phyloP scores from a whole-genome alignment of 35 echinoderm and acorn worm species.

The Heliocidaris tuberculata region DNA sequence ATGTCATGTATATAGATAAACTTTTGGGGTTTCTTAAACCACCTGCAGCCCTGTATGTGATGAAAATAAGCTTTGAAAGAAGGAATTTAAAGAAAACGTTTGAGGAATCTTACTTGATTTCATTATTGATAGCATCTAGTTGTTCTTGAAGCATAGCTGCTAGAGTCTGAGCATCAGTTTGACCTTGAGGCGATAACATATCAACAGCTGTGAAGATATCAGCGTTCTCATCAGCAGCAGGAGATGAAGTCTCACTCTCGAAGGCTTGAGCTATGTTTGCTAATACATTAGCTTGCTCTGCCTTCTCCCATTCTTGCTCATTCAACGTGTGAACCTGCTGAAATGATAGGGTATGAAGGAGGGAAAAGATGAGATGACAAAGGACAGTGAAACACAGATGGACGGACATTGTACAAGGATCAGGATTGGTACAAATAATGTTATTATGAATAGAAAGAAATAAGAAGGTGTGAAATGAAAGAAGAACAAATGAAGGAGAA shows the following conservation, averaged over 20 bases:
- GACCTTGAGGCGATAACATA: constrained; percentile 89
- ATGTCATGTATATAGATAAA: too few relatives aligned
- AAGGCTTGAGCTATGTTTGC: constrained; percentile 99
- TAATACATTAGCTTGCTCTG: constrained; percentile 90
- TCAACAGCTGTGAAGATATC: constrained; percentile 94
- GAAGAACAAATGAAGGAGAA: not conserved
- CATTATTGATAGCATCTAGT: constrained; percentile 99
- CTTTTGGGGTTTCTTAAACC: too few relatives aligned
- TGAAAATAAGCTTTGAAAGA: too few relatives aligned
- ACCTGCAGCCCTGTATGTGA: too few relatives aligned
- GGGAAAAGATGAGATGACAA: constrained; percentile 28
- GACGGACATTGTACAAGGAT: not conserved
- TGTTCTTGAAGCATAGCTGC: constrained; percentile 96
- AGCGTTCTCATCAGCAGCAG: constrained; percentile 69
- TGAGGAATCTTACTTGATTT: constrained; percentile 75
- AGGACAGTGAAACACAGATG: not conserved
- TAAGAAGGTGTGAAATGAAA: not conserved
- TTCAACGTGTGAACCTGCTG: constrained; percentile 93
- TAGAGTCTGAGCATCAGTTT: constrained; percentile 94
- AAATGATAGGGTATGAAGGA: constrained; percentile 7
- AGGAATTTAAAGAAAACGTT: too few relatives aligned
- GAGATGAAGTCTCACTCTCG: constrained; percentile 69
- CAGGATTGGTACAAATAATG: not conserved
- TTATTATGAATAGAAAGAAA: too few relatives aligned
- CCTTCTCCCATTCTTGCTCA: constrained; percentile 99